Conservation (phyloP, 2,113 vertebrate genomes). For the Dromas ardeola region DNA sequence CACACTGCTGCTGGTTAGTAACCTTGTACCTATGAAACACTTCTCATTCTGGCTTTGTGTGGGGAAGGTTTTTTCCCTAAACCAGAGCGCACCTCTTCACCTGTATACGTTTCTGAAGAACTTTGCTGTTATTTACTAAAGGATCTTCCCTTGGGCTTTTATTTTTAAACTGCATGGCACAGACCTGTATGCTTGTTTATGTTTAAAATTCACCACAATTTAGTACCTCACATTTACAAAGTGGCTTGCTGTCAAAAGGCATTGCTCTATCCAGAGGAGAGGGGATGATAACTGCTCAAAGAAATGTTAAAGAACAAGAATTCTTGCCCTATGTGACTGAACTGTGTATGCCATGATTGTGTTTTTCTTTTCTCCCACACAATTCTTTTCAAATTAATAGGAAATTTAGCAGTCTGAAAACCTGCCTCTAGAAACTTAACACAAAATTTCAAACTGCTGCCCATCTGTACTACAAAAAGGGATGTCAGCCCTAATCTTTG, state of each 20-base stretch:
- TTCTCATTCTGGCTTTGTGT: background rate
- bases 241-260: background rate
- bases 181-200: background rate
- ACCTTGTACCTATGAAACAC: background rate
- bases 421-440: background rate
- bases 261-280: background rate
- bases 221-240: background rate
- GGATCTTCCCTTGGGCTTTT: background rate
- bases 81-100: background rate
- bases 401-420: background rate
- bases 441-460: background rate
- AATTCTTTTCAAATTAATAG: background rate
- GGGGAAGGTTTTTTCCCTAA: background rate
- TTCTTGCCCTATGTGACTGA: background rate
- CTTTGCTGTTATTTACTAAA: background rate
- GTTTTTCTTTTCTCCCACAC: background rate
- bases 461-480: background rate
- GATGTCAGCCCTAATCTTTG: background rate
- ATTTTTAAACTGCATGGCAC: background rate
- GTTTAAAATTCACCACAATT: background rate
- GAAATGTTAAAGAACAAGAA: background rate
- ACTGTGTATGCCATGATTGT: background rate
- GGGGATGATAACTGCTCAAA: background rate
- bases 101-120: background rate
- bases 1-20: background rate